Evolutionary conservation across 2,797 vertebrate species (phyloP).

Genomic region (Leucoraja ocellata): DNA sequence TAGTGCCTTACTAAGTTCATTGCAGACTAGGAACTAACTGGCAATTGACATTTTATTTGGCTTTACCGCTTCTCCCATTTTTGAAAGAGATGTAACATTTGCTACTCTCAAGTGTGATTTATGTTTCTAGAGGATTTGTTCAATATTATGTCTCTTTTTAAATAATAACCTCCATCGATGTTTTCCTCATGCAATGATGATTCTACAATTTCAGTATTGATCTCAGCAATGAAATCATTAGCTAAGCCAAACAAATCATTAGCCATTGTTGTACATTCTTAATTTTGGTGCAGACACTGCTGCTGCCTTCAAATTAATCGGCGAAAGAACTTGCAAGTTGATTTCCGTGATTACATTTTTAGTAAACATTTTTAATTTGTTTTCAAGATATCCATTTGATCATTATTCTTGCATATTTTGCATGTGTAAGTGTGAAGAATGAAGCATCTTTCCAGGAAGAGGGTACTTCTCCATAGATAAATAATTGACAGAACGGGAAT

Average conservation of each 20-base stretch:
- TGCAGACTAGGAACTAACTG: background rate
- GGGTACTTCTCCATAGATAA: too few species aligned
- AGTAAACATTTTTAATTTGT: background rate
- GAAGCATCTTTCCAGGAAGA: background rate
- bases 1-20: background rate
- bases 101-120: background rate
- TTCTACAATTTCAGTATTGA: background rate
- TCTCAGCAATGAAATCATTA: background rate
- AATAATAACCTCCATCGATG: background rate
- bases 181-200: background rate
- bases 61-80: background rate
- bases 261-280: background rate
- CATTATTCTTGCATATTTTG: background rate
- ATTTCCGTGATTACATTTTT: background rate
- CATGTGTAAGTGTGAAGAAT: background rate
- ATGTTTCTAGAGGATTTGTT: background rate
- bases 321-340: background rate
- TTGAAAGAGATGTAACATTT: background rate
- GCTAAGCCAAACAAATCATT: background rate
- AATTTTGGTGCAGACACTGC: background rate
- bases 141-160: background rate
- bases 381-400: background rate
- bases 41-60: background rate
- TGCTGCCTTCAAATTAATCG: background rate
- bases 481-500: too few species aligned